These are phyloP conservation scores for Channa maculata DNA, from an alignment of 2,113 vertebrate species.

Conservation along the genomic window DNA sequence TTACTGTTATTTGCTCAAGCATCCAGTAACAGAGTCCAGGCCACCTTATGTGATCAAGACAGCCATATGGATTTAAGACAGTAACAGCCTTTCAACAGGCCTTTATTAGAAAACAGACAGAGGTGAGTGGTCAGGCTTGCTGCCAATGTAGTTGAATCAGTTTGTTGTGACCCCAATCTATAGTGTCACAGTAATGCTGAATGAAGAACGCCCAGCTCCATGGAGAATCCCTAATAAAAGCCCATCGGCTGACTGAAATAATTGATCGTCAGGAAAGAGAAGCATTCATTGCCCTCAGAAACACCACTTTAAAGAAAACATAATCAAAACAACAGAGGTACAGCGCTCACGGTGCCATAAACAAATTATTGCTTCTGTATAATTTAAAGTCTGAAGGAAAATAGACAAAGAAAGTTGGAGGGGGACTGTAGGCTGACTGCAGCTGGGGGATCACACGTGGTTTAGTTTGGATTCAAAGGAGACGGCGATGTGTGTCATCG, in stretches of 20 bases:
- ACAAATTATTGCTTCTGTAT: background rate
- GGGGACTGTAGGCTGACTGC: background rate
- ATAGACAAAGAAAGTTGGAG: background rate
- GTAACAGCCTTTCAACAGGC: background rate
- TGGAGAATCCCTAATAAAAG: conserved; percentile 10
- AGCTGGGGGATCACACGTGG: background rate
- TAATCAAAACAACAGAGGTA: conserved; percentile 27
- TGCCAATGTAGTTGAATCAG: background rate
- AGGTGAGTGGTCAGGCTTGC: background rate
- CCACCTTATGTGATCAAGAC: background rate
- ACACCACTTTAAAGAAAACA: conserved; percentile 40
- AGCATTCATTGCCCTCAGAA: conserved; percentile 6
- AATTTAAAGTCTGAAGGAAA: conserved; percentile 4
- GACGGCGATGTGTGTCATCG: background rate
- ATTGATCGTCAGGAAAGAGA: conserved; percentile 17
- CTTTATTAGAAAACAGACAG: background rate
- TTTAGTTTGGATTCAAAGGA: background rate
- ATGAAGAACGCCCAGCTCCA: background rate
- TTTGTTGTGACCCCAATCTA: conserved; percentile 7
- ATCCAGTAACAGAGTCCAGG: background rate
- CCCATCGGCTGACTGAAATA: background rate
- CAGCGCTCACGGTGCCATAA: background rate
- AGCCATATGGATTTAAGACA: background rate
- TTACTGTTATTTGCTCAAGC: background rate
- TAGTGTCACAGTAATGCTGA: background rate